phyloP scores from a whole-genome alignment of 2,888 invertebrate genomes.

The Rhamphomyia laevipes region DNA sequence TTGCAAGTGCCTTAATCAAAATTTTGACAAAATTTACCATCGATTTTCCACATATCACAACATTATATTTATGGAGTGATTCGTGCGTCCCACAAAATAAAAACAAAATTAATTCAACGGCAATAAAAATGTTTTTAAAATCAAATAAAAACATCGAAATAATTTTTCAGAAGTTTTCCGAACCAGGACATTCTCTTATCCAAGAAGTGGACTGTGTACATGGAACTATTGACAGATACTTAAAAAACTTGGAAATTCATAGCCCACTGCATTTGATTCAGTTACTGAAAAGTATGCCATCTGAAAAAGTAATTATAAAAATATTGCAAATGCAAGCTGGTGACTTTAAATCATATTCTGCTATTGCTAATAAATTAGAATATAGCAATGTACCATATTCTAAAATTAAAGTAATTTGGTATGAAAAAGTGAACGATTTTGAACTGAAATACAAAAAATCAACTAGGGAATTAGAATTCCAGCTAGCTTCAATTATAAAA shows the following conservation, averaged over 20 bases:
- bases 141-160: background rate
- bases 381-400: background rate
- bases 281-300: background rate
- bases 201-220: conserved; percentile 1
- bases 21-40: background rate
- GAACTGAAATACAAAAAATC: background rate
- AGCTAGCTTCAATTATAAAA: background rate
- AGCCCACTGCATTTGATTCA: background rate
- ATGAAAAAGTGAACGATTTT: conserved; percentile 30
- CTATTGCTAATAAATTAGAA: background rate
- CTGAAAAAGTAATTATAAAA: background rate
- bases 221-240: background rate
- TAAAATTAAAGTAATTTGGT: conserved; percentile 4
- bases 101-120: background rate
- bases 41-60: background rate
- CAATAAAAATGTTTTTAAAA: background rate
- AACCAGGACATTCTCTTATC: background rate
- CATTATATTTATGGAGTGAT: background rate
- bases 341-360: background rate
- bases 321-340: background rate
- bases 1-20: background rate
- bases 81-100: background rate
- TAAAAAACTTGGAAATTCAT: background rate
- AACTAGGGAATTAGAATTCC: background rate
- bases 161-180: background rate